Conservation (phyloP, 2,113 vertebrate genomes). For the Ornithorhynchus anatinus region DNA sequence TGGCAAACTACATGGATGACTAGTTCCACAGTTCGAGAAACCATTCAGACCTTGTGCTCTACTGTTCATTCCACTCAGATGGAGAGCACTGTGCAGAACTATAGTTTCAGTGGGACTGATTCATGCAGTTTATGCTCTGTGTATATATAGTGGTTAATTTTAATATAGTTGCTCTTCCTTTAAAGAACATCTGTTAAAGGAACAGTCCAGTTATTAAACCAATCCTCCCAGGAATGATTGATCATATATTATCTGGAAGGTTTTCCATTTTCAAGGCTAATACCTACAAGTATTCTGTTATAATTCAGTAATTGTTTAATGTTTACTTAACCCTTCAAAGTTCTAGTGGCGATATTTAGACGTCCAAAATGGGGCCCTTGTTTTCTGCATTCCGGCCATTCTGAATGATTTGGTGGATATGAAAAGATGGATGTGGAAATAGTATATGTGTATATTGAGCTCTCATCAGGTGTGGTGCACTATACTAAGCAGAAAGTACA, state of each 20-base stretch:
- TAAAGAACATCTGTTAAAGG: slow-evolving; percentile 20
- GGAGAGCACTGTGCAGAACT: neutral
- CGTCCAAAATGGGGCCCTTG: neutral
- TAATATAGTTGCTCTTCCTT: slow-evolving; percentile 16
- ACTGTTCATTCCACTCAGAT: slow-evolving; percentile 4
- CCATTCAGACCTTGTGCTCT: neutral
- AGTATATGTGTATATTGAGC: too few relatives aligned
- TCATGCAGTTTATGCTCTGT: slow-evolving; percentile 8
- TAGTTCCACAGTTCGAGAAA: slow-evolving; percentile 28
- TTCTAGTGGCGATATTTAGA: neutral
- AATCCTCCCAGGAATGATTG: neutral
- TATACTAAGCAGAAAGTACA: too few relatives aligned
- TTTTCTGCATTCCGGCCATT: neutral
- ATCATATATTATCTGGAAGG: neutral
- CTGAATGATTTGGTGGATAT: neutral
- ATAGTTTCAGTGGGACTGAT: slow-evolving; percentile 1
- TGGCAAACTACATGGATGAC: slow-evolving; percentile 44
- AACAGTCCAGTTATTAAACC: slow-evolving; percentile 5
- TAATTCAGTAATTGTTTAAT: neutral
- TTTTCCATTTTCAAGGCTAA: neutral
- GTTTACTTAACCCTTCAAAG: neutral
- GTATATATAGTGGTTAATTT: slow-evolving; percentile 25
- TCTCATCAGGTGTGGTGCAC: too few relatives aligned
- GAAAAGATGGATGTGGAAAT: neutral
- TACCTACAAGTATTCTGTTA: neutral